Conservation (phyloP, 1,140 invertebrate genomes). For the Eriosoma lanigerum region DNA sequence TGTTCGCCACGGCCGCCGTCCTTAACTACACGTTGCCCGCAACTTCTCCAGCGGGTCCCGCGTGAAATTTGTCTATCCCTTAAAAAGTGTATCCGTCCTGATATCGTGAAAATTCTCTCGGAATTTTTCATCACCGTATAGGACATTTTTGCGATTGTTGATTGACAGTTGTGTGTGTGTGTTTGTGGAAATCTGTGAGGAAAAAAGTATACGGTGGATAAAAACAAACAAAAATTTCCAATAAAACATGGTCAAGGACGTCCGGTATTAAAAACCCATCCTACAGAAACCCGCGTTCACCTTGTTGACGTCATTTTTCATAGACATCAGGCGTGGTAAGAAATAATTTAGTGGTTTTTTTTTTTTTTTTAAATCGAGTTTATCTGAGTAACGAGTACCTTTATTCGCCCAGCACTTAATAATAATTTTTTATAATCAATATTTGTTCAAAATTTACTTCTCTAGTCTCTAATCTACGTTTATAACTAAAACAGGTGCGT, state of each 20-base stretch:
- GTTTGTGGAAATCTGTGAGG: no score
- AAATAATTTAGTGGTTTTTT: constrained; percentile 7
- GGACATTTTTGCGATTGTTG: neutral
- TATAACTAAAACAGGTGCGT: constrained; percentile 40
- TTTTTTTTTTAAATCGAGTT: neutral
- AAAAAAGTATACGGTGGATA: neutral
- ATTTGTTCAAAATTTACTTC: neutral
- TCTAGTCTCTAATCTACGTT: constrained; percentile 43
- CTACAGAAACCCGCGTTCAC: constrained; percentile 40
- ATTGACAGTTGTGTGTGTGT: neutral
- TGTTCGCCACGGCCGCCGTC: neutral
- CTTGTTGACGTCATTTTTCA: constrained; percentile 50
- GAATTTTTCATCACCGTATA: no score
- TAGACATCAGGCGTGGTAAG: constrained; percentile 45
- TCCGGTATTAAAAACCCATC: constrained; percentile 42
- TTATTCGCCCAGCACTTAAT: neutral
- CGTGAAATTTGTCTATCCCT: neutral
- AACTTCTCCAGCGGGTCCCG: neutral
- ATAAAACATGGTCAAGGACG: constrained; percentile 51
- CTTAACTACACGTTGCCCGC: neutral
- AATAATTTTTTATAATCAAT: neutral
- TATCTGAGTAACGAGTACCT: neutral
- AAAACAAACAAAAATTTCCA: constrained; percentile 33
- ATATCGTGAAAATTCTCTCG: no score
- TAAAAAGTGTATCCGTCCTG: neutral